Conservation (phyloP, 2,797 vertebrate genomes). For the Onychomys torridus region DNA sequence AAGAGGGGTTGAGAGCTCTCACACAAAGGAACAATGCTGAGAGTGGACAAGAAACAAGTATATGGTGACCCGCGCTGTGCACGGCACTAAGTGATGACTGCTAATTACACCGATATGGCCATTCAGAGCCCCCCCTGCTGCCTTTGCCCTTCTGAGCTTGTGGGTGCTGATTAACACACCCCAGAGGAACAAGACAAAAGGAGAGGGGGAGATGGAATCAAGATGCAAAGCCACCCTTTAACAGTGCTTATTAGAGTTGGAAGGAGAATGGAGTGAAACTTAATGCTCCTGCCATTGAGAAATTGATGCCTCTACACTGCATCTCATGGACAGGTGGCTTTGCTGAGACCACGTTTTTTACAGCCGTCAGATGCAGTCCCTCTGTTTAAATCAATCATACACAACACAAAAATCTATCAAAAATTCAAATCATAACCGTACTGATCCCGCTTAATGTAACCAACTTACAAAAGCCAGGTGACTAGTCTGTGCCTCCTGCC, state of each 20-base stretch:
- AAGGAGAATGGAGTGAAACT: background rate
- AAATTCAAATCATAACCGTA: slow-evolving; percentile 7
- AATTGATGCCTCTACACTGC: background rate
- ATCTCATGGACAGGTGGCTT: background rate
- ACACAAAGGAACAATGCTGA: background rate
- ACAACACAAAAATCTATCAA: background rate
- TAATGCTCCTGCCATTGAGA: background rate
- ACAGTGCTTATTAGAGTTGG: background rate
- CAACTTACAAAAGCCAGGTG: slow-evolving; percentile 5
- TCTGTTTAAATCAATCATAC: slow-evolving; percentile 5
- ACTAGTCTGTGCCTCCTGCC: background rate
- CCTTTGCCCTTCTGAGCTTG: background rate
- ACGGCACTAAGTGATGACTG: background rate
- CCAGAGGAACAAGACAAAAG: background rate
- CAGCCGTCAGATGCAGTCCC: background rate
- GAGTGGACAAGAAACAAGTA: background rate
- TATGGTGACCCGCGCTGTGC: background rate
- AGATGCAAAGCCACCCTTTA: background rate
- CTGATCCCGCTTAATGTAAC: background rate
- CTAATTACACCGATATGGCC: background rate
- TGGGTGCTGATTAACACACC: background rate
- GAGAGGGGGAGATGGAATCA: background rate
- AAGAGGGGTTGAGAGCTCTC: background rate
- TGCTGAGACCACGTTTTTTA: slow-evolving; percentile 7
- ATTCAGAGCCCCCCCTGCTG: background rate